Evolutionary conservation across 2,888 invertebrate species (phyloP).

Genomic region (Galerucella pusilla): DNA sequence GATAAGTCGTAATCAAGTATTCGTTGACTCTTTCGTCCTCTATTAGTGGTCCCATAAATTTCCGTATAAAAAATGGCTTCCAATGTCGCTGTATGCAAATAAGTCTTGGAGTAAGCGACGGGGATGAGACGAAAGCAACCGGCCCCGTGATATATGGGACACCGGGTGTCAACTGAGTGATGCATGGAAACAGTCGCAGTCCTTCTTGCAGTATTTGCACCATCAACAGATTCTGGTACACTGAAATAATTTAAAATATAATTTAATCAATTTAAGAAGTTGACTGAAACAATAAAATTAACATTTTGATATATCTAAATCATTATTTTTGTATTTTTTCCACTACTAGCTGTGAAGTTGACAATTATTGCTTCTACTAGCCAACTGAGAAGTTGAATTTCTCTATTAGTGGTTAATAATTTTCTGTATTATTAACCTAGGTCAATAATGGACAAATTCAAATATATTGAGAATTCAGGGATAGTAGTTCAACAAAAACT

Average conservation of each 20-base stretch:
- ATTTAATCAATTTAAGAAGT: background rate
- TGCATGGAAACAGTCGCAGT: slow-evolving; percentile 63
- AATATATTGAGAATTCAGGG: too few species aligned
- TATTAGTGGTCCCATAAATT: slow-evolving; percentile 66
- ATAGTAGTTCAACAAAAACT: too few species aligned
- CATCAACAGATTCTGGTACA: slow-evolving; percentile 38
- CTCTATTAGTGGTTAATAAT: too few species aligned
- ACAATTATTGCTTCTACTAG: too few species aligned
- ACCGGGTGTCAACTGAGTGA: slow-evolving; percentile 67
- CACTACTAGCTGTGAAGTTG: too few species aligned
- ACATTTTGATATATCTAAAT: too few species aligned
- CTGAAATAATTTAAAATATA: background rate
- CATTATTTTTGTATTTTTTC: too few species aligned
- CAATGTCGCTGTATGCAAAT: slow-evolving; percentile 66
- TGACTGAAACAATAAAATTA: background rate
- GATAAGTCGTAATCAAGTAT: slow-evolving; percentile 45
- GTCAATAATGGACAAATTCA: too few species aligned
- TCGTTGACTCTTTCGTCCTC: slow-evolving; percentile 50
- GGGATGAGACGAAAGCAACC: slow-evolving; percentile 48
- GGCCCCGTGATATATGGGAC: slow-evolving; percentile 67
- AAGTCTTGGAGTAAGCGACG: slow-evolving; percentile 53
- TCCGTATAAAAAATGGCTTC: slow-evolving; percentile 60
- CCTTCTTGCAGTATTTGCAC: slow-evolving; percentile 36
- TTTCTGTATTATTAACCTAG: too few species aligned
- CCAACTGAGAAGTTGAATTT: too few species aligned